phyloP scores from a whole-genome alignment of 1,140 invertebrate species.

The Neodiprion virginianus region DNA sequence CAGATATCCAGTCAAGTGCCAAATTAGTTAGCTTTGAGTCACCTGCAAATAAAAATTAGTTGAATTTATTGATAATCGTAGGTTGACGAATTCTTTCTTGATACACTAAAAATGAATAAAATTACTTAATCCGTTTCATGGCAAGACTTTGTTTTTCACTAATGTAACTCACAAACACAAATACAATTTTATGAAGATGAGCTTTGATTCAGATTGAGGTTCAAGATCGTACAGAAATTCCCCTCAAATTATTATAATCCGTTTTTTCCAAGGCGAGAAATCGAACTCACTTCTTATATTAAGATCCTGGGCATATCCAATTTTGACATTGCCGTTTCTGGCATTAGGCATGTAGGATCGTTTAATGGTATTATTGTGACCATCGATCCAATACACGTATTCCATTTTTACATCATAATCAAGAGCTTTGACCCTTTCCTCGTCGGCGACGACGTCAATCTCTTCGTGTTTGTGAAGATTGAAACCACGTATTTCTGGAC shows the following conservation, averaged over 20 bases:
- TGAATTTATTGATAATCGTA: constrained; percentile 17
- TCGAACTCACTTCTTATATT: constrained; percentile 69
- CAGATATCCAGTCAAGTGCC: constrained; percentile 90
- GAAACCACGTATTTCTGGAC: constrained; percentile 84
- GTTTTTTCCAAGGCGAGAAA: too few relatives aligned
- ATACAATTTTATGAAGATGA: too few relatives aligned
- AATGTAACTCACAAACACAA: too few relatives aligned
- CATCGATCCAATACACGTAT: constrained; percentile 94
- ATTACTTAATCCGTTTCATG: background rate
- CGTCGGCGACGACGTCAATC: constrained; percentile 78
- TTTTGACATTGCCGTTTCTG: constrained; percentile 75
- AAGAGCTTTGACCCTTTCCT: constrained; percentile 86
- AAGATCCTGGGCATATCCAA: constrained; percentile 87
- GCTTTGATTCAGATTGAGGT: background rate
- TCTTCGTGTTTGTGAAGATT: constrained; percentile 72
- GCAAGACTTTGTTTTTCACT: constrained; percentile 7
- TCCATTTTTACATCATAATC: constrained; percentile 84
- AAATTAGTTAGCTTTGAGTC: constrained; percentile 83
- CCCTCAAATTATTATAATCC: background rate
- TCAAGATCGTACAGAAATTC: constrained; percentile 8
- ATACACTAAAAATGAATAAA: too few relatives aligned
- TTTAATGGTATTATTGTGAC: constrained; percentile 88
- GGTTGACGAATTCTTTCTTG: background rate
- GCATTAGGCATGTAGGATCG: constrained; percentile 89
- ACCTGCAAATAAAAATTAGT: constrained; percentile 49